Conservation (phyloP, 1,140 invertebrate genomes). For the Drosophila nebulosa region DNA sequence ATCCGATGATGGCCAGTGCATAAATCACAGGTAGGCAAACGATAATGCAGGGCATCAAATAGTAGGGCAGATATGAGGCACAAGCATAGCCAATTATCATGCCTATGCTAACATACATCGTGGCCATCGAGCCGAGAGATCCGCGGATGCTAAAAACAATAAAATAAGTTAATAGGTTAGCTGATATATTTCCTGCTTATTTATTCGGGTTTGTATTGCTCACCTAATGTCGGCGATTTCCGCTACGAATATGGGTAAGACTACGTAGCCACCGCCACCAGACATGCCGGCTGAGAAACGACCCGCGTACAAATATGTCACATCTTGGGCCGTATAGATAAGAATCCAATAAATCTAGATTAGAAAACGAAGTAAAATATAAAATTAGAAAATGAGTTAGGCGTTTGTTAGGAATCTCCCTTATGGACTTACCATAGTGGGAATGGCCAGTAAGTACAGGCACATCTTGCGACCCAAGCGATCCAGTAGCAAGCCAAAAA, state of each 20-base stretch:
- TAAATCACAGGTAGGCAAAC: conserved; percentile 46
- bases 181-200: no score
- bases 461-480: conserved; percentile 61
- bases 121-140: conserved; percentile 56
- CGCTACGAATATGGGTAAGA: conserved; percentile 61
- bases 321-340: conserved; percentile 56
- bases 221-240: conserved; percentile 72
- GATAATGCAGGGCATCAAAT: conserved; percentile 58
- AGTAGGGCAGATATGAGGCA: conserved; percentile 53
- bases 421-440: conserved; percentile 53
- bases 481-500: conserved; percentile 57
- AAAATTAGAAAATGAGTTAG: no score
- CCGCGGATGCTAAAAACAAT: conserved; percentile 51
- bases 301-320: conserved; percentile 70
- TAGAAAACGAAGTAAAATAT: no score
- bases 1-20: conserved; percentile 39
- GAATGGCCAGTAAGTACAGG: conserved; percentile 61
- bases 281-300: conserved; percentile 80
- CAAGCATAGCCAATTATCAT: conserved; percentile 50
- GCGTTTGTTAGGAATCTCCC: conserved; percentile 20
- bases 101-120: conserved; percentile 60
- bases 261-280: conserved; percentile 61
- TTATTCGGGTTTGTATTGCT: conserved; percentile 14
- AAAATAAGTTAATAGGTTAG: neutral
- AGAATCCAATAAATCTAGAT: conserved; percentile 62